phyloP scores from a whole-genome alignment of 2,888 invertebrate genomes.

The Apodemia mormo region DNA sequence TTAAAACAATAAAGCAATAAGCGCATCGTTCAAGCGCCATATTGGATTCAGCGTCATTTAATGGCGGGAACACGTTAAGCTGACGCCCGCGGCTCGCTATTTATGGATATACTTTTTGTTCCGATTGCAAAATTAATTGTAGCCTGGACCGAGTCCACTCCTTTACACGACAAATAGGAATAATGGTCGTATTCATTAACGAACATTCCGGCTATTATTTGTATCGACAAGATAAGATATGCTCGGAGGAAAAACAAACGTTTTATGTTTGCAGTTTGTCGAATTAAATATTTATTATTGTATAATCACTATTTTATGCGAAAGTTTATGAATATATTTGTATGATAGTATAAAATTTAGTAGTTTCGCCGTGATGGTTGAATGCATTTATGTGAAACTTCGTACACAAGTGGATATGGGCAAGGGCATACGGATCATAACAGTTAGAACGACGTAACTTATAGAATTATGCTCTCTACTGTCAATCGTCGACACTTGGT shows the following conservation, averaged over 20 bases:
- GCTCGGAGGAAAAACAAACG: not conserved
- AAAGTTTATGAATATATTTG: no score
- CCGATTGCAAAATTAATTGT: constrained; percentile 14
- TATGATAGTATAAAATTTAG: no score
- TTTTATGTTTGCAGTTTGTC: not conserved
- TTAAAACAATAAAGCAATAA: constrained; percentile 19
- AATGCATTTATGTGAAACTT: no score
- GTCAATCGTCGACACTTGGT: no score
- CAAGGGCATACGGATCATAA: no score
- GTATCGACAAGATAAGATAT: not conserved
- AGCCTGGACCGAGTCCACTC: not conserved
- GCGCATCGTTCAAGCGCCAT: constrained; percentile 16
- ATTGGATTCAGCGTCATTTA: constrained; percentile 19
- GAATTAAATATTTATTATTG: no score
- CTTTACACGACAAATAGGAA: not conserved
- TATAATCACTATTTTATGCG: no score
- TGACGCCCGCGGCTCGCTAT: constrained; percentile 2
- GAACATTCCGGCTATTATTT: constrained; percentile 1
- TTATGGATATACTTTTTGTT: constrained; percentile 18
- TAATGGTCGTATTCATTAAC: not conserved
- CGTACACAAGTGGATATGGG: no score
- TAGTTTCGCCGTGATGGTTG: no score
- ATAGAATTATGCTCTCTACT: no score
- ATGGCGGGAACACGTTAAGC: constrained; percentile 18
- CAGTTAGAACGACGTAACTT: no score